phyloP scores from a whole-genome alignment of 53 echinoderm and acorn worm genomes.

The Antedon mediterranea region DNA sequence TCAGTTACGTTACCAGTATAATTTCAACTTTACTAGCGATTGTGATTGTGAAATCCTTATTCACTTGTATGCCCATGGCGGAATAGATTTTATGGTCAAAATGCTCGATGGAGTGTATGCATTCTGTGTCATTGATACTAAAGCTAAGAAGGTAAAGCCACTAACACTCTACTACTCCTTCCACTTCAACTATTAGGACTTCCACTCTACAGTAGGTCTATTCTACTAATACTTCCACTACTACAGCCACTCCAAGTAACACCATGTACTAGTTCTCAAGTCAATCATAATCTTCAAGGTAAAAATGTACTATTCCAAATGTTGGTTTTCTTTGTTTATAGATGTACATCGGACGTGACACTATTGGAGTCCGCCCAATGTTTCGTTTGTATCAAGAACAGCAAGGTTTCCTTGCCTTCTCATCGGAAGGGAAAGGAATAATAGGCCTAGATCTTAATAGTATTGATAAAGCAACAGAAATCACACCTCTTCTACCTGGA shows the following conservation, averaged over 20 bases:
- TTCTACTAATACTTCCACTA: too few species aligned
- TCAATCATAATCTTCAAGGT: too few species aligned
- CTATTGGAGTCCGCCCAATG: constrained; percentile 70
- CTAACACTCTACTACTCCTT: too few species aligned
- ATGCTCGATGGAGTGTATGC: constrained; percentile 83
- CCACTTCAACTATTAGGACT: too few species aligned
- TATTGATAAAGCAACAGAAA: too few species aligned
- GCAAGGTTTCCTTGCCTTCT: constrained; percentile 74
- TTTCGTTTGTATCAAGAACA: constrained; percentile 51
- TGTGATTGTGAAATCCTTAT: constrained; percentile 74
- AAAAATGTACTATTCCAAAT: too few species aligned
- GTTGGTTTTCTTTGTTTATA: too few species aligned
- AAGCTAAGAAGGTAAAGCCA: constrained; percentile 48
- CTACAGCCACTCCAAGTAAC: too few species aligned
- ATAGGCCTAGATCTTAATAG: constrained; percentile 8
- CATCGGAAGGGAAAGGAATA: constrained; percentile 75
- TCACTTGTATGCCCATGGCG: constrained; percentile 54
- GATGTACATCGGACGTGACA: constrained; percentile 57
- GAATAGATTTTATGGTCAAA: constrained; percentile 52
- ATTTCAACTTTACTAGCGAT: constrained; percentile 39
- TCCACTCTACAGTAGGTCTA: too few species aligned
- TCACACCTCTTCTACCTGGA: constrained; percentile 61
- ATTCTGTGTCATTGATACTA: constrained; percentile 70
- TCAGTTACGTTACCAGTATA: not conserved
- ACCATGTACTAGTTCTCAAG: too few species aligned